Evolutionary conservation across 1,140 invertebrate genomes (phyloP), one percentile per base, ranked within the genome.

Genomic region (Solen grandis): DNA sequence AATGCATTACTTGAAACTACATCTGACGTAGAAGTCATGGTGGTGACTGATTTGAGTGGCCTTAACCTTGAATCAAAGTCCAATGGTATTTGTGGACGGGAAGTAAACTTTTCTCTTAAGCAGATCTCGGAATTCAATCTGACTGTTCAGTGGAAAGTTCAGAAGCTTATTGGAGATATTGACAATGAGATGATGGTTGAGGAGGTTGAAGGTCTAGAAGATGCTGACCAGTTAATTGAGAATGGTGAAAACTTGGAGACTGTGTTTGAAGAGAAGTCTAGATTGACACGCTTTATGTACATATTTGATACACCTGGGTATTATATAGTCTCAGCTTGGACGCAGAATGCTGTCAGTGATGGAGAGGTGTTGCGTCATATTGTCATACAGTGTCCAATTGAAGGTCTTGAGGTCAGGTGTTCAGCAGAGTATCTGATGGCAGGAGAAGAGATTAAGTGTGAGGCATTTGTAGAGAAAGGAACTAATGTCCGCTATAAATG

Each of bases 311-410:
- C 55, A 41, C 33, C 33, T 38, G 70, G 70, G 41, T 29, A 16
- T 5, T 73, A 73, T 31, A 10, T 60, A 3, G 22, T 73, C 1
- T 60, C 1, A 46, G 70, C 35, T 14, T 25, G 22, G 41, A 35
- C 50, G 22, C 8, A 22, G 8, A 73, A 73, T 41, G 70, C 70
- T 60, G 14, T 73, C 38, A 41, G 52, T 38, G 19, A 52, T 3
- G 27, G 31, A 0, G 57, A 60, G 33, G 29, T n/a, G 0, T 27
- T 33, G 8, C 2, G n/a, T 35, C 14, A 38, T 60, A 19, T 73
- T 41, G 1, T 73, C 31, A 54, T 73, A 5, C 70, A 73, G 27
- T 73, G 70, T 60, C 70, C 70, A 16, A 60, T 73, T 10, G 35
- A 73, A 41, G 70, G 35, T 27, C 19, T 73, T 16, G 16, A 25